These are phyloP conservation scores for Polydrusus cervinus DNA, from an alignment of 2,888 invertebrate genomes.

Conservation along the genomic window DNA sequence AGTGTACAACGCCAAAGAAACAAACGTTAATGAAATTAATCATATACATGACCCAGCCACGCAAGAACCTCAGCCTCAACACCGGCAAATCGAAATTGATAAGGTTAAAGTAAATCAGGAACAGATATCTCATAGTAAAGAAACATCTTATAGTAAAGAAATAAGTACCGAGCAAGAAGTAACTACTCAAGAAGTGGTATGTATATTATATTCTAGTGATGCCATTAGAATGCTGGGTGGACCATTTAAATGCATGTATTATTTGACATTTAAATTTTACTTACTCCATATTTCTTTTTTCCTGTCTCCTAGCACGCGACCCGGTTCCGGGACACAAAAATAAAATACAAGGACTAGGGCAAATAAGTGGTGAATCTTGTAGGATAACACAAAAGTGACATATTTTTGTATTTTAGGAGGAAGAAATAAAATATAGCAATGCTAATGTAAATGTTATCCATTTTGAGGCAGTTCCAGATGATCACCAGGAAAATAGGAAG, in stretches of 20 bases:
- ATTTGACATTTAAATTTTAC: too few species aligned
- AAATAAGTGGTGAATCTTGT: too few species aligned
- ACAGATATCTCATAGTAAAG: constrained; percentile 21
- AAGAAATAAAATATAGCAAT: constrained; percentile 6
- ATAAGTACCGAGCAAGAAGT: not conserved
- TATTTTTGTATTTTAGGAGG: constrained; percentile 10
- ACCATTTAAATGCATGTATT: too few species aligned
- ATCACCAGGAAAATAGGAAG: not conserved
- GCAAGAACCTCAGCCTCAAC: constrained; percentile 17
- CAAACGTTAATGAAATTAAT: not conserved
- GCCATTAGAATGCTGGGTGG: too few species aligned
- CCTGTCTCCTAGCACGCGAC: too few species aligned
- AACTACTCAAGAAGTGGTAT: constrained; percentile 1
- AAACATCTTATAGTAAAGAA: constrained; percentile 17
- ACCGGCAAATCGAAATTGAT: constrained; percentile 14
- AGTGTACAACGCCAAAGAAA: constrained; percentile 14
- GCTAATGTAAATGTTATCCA: constrained; percentile 9
- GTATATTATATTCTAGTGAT: not conserved
- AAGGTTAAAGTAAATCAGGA: not conserved
- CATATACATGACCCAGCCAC: not conserved
- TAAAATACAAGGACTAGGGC: too few species aligned
- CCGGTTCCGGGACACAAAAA: too few species aligned
- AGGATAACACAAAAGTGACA: too few species aligned
- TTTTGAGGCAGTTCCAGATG: not conserved
- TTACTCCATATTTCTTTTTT: too few species aligned